Base-by-base conservation (phyloP, 92 coral and sea anemone species). In the Chrysogorgia sp. region DNA sequence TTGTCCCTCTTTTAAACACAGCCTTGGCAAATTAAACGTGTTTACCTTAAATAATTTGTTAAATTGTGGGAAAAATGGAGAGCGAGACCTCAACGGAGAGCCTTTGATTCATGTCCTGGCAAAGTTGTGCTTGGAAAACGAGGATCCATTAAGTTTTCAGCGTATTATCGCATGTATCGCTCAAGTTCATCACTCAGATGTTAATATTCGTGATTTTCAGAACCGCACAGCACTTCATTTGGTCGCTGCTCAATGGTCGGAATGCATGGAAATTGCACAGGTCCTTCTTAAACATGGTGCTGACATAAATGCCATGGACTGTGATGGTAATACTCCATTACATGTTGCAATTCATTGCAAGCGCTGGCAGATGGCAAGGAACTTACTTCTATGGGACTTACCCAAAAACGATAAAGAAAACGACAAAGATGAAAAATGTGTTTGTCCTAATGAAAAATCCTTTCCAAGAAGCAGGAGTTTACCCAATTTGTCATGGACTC, bases 151-250 rank as follows among this genome's bases (percentile, higher is more conserved):
- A 3, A 7, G 3, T 14, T 65, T 34, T 28, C 32, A 57, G 53
- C n/a, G 26, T 6, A 37, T 57, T 13, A n/a, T 80, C 33, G 22
- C 10, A 3, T 0, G 58, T 41, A 37, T 40, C 6, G 60, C 53
- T 47, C 15, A 35, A 29, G 29, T 1, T 17, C 49, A 21, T 20
- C 25, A 17, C 15, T 57, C 40, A 10, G 77, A 80, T 21, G 49
- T 90, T n/a, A 90, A 88, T 56, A 20, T 83, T 34, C 32, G 41
- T 45, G 88, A 90, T 72, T 58, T 52, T 24, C 89, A 83, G 0
- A 68, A 83, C 0, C 79, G 86, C 37, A 90, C 96, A 32, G 96
- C 90, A 0, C 86, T 90, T 0, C 96, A 90, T 58, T 85, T 84
- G 34, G 92, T 87, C 15, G 83, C 92, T 24, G 63, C 85, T 9